These are phyloP conservation scores for Leptogaster cylindrica DNA, from an alignment of 2,888 invertebrate genomes.

Conservation along the genomic window DNA sequence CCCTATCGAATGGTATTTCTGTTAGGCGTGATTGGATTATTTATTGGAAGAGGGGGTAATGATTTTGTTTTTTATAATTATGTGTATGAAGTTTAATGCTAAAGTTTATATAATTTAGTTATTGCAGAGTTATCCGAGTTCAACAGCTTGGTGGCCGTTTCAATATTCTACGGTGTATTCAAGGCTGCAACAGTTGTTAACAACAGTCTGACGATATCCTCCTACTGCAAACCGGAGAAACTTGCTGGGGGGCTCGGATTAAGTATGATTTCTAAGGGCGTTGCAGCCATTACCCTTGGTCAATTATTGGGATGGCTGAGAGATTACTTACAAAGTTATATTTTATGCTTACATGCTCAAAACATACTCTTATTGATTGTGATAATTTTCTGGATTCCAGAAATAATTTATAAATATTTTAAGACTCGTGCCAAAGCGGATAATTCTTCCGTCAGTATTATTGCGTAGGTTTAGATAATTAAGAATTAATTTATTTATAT, in stretches of 20 bases:
- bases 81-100: constrained; percentile 54
- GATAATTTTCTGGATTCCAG: constrained; percentile 67
- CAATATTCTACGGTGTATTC: constrained; percentile 71
- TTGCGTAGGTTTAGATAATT: constrained; percentile 14
- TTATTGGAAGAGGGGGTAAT: constrained; percentile 55
- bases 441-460: background rate
- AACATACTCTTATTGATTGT: constrained; percentile 66
- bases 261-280: constrained; percentile 75
- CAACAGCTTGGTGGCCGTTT: constrained; percentile 64
- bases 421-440: constrained; percentile 49
- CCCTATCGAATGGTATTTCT: constrained; percentile 70
- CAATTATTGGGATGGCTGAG: constrained; percentile 71
- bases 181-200: constrained; percentile 77
- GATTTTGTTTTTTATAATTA: constrained; percentile 20
- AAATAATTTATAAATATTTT: constrained; percentile 64
- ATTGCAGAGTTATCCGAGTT: constrained; percentile 68
- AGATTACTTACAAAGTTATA: constrained; percentile 70
- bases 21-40: constrained; percentile 67
- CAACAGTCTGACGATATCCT: constrained; percentile 73
- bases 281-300: constrained; percentile 71
- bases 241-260: constrained; percentile 74
- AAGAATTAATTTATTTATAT: constrained; percentile 6
- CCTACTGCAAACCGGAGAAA: constrained; percentile 67
- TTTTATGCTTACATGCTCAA: constrained; percentile 70
- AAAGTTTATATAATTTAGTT: constrained; percentile 58